Evolutionary conservation across 2,888 invertebrate species (phyloP).

Genomic region (Scrobipalpa atriplicella): DNA sequence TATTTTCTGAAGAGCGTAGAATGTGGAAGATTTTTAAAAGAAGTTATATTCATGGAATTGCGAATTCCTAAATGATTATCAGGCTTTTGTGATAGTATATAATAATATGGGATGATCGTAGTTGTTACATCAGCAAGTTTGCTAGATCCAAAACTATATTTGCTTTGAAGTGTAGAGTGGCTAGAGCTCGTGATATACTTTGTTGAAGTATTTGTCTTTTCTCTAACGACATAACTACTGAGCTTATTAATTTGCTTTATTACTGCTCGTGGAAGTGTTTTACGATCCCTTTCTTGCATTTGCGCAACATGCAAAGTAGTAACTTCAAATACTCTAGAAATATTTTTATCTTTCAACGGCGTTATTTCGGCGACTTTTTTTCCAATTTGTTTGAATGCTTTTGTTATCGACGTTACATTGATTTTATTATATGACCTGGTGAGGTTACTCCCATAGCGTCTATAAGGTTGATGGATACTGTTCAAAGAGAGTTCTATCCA

Average conservation of each 20-base stretch:
- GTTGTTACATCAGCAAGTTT: background rate
- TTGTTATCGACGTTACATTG: background rate
- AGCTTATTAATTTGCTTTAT: background rate
- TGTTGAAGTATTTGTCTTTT: no score
- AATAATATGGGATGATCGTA: background rate
- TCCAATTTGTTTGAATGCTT: background rate
- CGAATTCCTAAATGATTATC: background rate
- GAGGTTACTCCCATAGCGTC: background rate
- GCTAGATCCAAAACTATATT: background rate
- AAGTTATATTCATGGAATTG: background rate
- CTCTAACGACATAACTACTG: background rate
- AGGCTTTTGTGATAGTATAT: background rate
- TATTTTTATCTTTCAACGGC: background rate
- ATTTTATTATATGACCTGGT: background rate
- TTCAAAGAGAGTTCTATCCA: conserved; percentile 46
- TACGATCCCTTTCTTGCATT: background rate
- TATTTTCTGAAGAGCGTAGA: conserved; percentile 12
- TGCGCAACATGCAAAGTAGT: background rate
- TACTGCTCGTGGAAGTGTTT: background rate
- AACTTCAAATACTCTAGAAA: background rate
- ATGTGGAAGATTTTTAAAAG: background rate
- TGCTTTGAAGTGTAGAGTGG: background rate
- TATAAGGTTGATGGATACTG: background rate
- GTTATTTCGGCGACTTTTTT: background rate
- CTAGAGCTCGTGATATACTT: background rate